These are phyloP conservation scores for Epirrita christyi DNA, from an alignment of 2,888 invertebrate genomes.

Conservation along the genomic window DNA sequence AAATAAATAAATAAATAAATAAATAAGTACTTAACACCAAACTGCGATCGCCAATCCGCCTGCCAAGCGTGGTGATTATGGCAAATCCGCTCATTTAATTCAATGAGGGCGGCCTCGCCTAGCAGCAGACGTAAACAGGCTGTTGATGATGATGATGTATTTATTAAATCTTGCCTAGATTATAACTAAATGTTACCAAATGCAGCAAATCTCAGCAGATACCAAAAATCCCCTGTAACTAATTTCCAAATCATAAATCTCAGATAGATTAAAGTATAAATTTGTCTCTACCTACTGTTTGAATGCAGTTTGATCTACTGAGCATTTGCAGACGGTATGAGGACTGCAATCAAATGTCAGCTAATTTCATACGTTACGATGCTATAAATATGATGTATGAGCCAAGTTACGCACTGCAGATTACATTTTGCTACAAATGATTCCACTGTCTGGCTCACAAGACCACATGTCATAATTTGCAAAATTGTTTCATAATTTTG, in stretches of 20 bases:
- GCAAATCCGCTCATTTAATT: too few relatives aligned
- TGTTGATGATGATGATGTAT: not conserved
- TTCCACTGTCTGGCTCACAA: conserved; percentile 14
- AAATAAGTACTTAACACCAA: too few relatives aligned
- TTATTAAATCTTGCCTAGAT: not conserved
- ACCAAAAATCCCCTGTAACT: conserved; percentile 22
- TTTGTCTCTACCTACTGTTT: conserved; percentile 37
- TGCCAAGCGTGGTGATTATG: too few relatives aligned
- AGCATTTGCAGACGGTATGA: conserved; percentile 29
- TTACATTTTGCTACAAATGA: conserved; percentile 28
- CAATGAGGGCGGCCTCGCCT: too few relatives aligned
- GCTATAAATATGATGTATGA: conserved; percentile 53
- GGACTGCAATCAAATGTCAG: conserved; percentile 48
- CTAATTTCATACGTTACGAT: conserved; percentile 49
- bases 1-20: too few relatives aligned
- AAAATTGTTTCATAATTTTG: not conserved
- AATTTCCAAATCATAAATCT: conserved; percentile 24
- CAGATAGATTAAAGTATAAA: conserved; percentile 34
- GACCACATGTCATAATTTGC: conserved; percentile 8
- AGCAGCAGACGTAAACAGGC: not conserved
- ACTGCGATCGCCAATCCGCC: too few relatives aligned
- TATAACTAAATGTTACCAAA: too few relatives aligned
- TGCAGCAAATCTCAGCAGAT: not conserved
- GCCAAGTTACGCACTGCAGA: conserved; percentile 39
- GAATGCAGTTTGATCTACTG: conserved; percentile 42